Evolutionary conservation across 2,797 vertebrate genomes (phyloP), one percentile per base, ranked within the genome.

Genomic region (Gymnocypris eckloni): DNA sequence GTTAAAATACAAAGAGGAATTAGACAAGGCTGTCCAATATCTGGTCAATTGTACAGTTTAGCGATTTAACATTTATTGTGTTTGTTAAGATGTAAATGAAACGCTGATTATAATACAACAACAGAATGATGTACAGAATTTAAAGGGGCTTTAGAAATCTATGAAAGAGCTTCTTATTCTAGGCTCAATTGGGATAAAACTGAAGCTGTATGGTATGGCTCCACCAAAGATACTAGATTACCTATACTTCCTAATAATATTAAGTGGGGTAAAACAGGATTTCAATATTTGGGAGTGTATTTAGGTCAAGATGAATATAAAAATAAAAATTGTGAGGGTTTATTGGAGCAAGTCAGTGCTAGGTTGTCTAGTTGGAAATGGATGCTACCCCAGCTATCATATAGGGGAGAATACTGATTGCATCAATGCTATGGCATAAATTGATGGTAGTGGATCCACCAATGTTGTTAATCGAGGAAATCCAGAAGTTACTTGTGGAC

Each of bases 351-450:
- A 2, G 20, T 70, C 39, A 3, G 67, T 41, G 37, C 37, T 10
- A 70, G 67, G 37, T 70, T 70, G 37, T 41, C 69, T 70, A 70
- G 9, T 0, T 41, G 9, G 37, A 70, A 70, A 61, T 33, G 76
- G 28, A 6, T 37, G 28, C 13, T 39, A 28, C 75, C 52, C 2
- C 18, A 41, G 12, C 69, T 3, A 69, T 88, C 70, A 33, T 33
- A 33, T 2, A 33, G 28, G 28, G 28, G 28, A 33, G 28, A 33
- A 33, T 33, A 33, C 70, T 41, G 28, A 67, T 33, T 28, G 66
- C 77, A 10, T 64, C n/a, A 20, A 64, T 83, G 15, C 39, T 81
- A 1, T 88, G 59, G 52, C 84, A 83, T 16, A 76, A 1, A n/a
- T 6, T 87, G 0, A 82, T 66, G 1, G 9, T 43, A 1, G 0